Conservation (phyloP, 2,888 invertebrate genomes). For the Nineta flava region DNA sequence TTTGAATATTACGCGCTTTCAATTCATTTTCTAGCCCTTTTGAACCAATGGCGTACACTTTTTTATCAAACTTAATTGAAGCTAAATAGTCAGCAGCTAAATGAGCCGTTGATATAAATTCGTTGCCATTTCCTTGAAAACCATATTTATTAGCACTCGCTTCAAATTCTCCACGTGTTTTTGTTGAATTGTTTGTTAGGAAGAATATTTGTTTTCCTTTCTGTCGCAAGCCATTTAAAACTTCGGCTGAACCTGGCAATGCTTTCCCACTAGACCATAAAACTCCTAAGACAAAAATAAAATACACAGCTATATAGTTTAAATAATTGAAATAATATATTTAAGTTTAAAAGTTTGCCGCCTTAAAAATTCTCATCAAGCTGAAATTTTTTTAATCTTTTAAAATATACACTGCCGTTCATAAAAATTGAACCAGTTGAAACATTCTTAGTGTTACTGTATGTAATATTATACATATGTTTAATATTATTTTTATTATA, state of each 20-base stretch:
- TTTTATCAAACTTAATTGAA: slow-evolving; percentile 53
- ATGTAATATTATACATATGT: no score
- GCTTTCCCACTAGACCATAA: slow-evolving; percentile 60
- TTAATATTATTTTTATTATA: no score
- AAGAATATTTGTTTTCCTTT: slow-evolving; percentile 71
- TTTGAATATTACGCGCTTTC: slow-evolving; percentile 57
- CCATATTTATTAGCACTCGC: slow-evolving; percentile 57
- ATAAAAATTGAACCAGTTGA: no score
- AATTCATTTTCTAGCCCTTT: slow-evolving; percentile 72
- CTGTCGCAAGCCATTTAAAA: slow-evolving; percentile 49
- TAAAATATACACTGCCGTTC: neutral
- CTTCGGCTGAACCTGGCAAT: slow-evolving; percentile 52
- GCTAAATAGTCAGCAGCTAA: slow-evolving; percentile 66
- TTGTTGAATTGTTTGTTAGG: slow-evolving; percentile 85
- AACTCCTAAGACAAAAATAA: slow-evolving; percentile 53
- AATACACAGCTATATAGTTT: no score
- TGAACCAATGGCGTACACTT: slow-evolving; percentile 71
- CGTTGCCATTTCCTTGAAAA: slow-evolving; percentile 46
- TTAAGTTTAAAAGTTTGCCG: no score
- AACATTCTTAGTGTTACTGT: no score
- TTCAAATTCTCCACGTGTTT: slow-evolving; percentile 60
- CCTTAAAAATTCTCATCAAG: no score
- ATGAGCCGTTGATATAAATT: slow-evolving; percentile 66
- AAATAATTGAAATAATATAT: neutral
- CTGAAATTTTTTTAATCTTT: neutral